Conservation (phyloP, 2,797 vertebrate genomes). For the Eulemur albifrons region DNA sequence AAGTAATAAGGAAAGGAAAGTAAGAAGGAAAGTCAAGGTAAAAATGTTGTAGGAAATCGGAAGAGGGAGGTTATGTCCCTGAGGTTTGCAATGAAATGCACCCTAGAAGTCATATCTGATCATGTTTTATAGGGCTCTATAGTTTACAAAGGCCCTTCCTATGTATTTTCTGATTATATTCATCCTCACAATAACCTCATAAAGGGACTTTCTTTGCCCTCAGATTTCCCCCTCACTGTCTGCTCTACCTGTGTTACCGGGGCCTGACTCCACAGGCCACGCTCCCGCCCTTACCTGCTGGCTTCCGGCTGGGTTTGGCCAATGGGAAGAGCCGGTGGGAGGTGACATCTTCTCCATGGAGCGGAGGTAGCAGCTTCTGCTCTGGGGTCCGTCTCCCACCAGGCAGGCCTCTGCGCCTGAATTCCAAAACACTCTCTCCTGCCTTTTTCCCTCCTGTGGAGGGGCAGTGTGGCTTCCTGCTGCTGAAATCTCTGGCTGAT, state of each 20-base stretch:
- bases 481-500: background rate
- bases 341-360: background rate
- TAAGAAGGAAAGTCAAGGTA: background rate
- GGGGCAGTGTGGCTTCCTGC: background rate
- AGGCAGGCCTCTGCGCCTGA: background rate
- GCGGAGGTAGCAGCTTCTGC: background rate
- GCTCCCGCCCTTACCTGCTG: rapidly evolving
- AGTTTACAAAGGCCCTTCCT: background rate
- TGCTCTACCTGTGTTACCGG: background rate
- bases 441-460: background rate
- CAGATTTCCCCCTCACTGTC: background rate
- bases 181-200: background rate
- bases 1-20: background rate
- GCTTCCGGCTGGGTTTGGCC: background rate
- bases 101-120: background rate
- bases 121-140: background rate
- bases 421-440: background rate
- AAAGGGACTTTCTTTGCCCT: background rate
- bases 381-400: background rate
- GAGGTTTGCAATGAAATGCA: background rate
- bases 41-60: background rate
- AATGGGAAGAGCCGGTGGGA: background rate
- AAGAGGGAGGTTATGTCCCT: background rate
- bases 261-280: background rate
- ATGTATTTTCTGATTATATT: background rate